phyloP scores from a whole-genome alignment of 2,888 invertebrate species.

The Coecobrya sp. region DNA sequence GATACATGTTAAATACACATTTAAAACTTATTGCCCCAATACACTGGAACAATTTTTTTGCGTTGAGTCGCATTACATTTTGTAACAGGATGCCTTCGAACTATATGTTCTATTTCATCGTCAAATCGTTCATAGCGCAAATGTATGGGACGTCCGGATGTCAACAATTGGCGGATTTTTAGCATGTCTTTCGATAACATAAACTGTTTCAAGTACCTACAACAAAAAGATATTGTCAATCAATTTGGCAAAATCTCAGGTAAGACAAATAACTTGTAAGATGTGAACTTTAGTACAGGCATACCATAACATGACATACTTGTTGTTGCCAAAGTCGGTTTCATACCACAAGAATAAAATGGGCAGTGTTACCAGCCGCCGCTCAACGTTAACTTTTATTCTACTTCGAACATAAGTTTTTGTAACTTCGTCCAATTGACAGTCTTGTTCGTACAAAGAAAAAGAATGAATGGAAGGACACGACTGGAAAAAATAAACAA shows the following conservation, averaged over 20 bases:
- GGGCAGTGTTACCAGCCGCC: constrained; percentile 30
- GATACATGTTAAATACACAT: background rate
- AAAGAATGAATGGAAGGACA: constrained; percentile 66
- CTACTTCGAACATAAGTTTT: constrained; percentile 43
- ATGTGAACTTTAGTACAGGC: no score
- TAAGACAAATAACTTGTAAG: no score
- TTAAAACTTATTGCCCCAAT: constrained; percentile 54
- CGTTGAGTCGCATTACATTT: background rate
- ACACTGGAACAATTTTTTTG: constrained; percentile 39
- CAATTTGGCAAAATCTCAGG: background rate
- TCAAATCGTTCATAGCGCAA: constrained; percentile 55
- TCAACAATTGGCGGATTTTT: constrained; percentile 46
- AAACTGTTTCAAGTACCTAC: constrained; percentile 52
- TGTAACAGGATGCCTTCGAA: constrained; percentile 29
- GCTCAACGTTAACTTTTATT: constrained; percentile 34
- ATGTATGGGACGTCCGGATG: background rate
- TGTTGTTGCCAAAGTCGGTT: constrained; percentile 65
- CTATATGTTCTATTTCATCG: constrained; percentile 48
- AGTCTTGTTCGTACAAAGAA: constrained; percentile 56
- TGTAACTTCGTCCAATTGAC: constrained; percentile 54
- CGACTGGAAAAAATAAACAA: constrained; percentile 45
- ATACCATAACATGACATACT: constrained; percentile 58
- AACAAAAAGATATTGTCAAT: background rate
- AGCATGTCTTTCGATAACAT: constrained; percentile 50
- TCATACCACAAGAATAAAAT: constrained; percentile 71